Evolutionary conservation across 2,113 vertebrate genomes (phyloP), one percentile per base, ranked within the genome.

Genomic region (Paracanthobrama guichenoti): DNA sequence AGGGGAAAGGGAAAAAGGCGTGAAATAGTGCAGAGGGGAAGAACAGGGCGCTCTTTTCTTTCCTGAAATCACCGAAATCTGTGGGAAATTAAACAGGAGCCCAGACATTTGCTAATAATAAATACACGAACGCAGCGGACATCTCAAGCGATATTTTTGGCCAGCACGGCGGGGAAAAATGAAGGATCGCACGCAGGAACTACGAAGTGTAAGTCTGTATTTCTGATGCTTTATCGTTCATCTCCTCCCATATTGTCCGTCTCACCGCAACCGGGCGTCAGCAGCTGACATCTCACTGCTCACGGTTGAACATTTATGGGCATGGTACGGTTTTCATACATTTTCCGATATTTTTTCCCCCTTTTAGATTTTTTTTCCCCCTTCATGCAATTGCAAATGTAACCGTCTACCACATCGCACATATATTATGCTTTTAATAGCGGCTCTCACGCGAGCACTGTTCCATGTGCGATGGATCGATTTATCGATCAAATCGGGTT

Each of bases 181-280:
- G 91, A 92, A 92, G 91, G 91, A 92, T 83, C 90, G 91, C 80
- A 92, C 91, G 88, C 91, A 92, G 81, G 91, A 92, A 89, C 91
- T 92, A 87, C 90, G 91, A 90, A 91, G 91, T 88, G 91, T 92
- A 91, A 92, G 91, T 80, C 85, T 84, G 72, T 4, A 67, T 86
- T 85, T 87, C 64, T 87, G 74, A 44, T 72, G 75, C 48, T 81
- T 75, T 87, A 71, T 81, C 79, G 62, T 77, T 67, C 82, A 81
- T 86, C 81, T 83, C 83, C 82, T 79, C 74, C 73, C 84, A 82
- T 75, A 55, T 73, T 59, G 74, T 83, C 82, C 73, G 48, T 85
- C 78, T 84, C 86, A 85, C 77, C 76, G 53, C 84, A 89, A 64
- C 87, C 88, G 82, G 86, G 86, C 84, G 84, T 86, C 84, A 86